These are phyloP conservation scores for Apamea monoglypha DNA, from an alignment of 2,888 invertebrate species.

Conservation along the genomic window DNA sequence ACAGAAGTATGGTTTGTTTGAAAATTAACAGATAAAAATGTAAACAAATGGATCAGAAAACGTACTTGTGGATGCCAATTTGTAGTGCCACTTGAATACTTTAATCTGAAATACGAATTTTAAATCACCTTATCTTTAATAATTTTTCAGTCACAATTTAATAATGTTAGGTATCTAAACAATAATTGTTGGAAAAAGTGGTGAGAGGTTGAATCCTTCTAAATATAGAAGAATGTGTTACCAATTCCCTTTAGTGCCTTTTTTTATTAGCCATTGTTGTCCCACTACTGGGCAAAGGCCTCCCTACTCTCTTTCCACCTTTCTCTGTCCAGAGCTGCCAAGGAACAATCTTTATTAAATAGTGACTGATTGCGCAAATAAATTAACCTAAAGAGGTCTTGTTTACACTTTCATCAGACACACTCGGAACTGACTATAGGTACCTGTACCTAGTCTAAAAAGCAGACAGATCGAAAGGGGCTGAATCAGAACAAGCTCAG, in stretches of 20 bases:
- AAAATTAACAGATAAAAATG: background rate
- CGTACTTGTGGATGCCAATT: background rate
- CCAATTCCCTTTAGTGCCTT: background rate
- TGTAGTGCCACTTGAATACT: background rate
- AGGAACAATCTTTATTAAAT: background rate
- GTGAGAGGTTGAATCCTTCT: background rate
- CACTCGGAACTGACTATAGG: background rate
- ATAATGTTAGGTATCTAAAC: background rate
- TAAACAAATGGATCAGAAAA: background rate
- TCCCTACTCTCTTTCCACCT: background rate
- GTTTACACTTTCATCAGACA: background rate
- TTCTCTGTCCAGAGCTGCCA: background rate
- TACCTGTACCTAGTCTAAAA: conserved; percentile 16
- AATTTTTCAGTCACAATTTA: background rate
- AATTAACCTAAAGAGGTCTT: background rate
- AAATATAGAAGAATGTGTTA: background rate
- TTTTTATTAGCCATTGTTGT: background rate
- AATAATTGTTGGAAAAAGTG: too few relatives aligned
- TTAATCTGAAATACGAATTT: background rate
- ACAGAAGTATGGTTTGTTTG: background rate
- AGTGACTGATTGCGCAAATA: background rate
- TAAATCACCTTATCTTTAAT: background rate
- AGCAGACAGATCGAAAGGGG: conserved; percentile 32
- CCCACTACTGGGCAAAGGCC: background rate
- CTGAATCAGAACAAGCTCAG: conserved; percentile 27